A percentile compares a stretch with the other conserved stretches of the same genome.
Conservation (phyloP, 2,888 invertebrate species). For the Zaprionus bogoriensis region DNA sequence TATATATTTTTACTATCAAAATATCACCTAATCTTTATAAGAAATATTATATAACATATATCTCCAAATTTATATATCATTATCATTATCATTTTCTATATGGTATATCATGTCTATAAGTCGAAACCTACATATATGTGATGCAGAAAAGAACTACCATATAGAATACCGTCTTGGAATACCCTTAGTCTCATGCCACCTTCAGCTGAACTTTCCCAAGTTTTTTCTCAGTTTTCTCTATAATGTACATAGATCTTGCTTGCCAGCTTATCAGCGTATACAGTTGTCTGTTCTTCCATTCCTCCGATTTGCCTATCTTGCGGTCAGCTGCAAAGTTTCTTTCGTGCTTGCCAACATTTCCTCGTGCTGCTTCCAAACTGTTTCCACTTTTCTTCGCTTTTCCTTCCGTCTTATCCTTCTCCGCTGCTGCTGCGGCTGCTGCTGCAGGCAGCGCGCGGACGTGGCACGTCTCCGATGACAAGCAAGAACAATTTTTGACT, state of each 20-base stretch:
- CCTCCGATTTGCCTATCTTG: conserved; percentile 15
- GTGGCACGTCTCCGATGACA: conserved; percentile 74
- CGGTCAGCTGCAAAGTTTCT: conserved; percentile 50
- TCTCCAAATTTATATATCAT: too few species aligned
- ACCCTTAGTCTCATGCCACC: too few species aligned
- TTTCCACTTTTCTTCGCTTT: conserved; percentile 7
- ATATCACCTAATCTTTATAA: too few species aligned
- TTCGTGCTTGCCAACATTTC: conserved; percentile 45
- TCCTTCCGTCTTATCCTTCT: background rate
- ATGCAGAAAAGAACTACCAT: too few species aligned
- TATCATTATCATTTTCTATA: too few species aligned
- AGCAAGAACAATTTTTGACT: conserved; percentile 75
- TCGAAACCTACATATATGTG: too few species aligned
- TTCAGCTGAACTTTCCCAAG: too few species aligned
- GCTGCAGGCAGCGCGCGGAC: conserved; percentile 32
- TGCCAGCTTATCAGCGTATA: conserved; percentile 27
- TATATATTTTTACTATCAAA: too few species aligned
- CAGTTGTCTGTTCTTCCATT: background rate
- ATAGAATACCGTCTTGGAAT: too few species aligned
- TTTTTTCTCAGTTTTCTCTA: too few species aligned
- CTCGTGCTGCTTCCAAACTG: conserved; percentile 37
- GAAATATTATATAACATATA: too few species aligned
- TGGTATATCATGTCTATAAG: too few species aligned
- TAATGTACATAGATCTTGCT: background rate
- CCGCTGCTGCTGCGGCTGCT: background rate